Evolutionary conservation across 1,140 invertebrate genomes (phyloP).

Genomic region (Drosophila rhopaloa): DNA sequence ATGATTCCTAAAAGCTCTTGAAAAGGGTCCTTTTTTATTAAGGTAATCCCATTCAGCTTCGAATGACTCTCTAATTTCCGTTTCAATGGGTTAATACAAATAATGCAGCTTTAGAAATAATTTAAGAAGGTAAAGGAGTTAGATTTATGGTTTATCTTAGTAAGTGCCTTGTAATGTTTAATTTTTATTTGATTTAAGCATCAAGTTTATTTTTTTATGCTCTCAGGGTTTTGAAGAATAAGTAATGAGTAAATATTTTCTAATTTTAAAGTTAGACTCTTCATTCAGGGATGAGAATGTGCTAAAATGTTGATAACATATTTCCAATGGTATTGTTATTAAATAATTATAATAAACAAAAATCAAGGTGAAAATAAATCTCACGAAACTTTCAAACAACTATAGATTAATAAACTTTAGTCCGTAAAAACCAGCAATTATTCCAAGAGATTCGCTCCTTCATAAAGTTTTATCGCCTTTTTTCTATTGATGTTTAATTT

Average conservation of each 20-base stretch:
- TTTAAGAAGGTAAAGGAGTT: neutral
- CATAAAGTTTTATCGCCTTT: slow-evolving; percentile 7
- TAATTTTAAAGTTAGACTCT: too few relatives aligned
- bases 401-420: too few relatives aligned
- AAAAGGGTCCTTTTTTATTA: slow-evolving; percentile 17
- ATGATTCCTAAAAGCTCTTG: slow-evolving; percentile 21
- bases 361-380: too few relatives aligned
- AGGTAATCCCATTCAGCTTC: slow-evolving; percentile 14
- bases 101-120: neutral
- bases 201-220: too few relatives aligned
- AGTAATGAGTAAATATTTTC: neutral
- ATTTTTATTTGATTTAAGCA: neutral
- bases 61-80: slow-evolving; percentile 45
- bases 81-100: slow-evolving; percentile 24
- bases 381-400: too few relatives aligned
- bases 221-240: too few relatives aligned
- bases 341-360: too few relatives aligned
- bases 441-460: neutral
- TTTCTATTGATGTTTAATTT: slow-evolving; percentile 13
- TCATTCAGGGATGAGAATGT: too few relatives aligned
- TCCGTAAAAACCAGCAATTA: too few relatives aligned
- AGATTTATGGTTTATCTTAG: slow-evolving; percentile 4
- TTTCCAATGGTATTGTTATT: too few relatives aligned
- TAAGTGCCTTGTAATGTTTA: neutral
- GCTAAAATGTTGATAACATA: too few relatives aligned